These are phyloP conservation scores for Drosophila arawakana DNA, from an alignment of 1,140 invertebrate species.

Conservation along the genomic window DNA sequence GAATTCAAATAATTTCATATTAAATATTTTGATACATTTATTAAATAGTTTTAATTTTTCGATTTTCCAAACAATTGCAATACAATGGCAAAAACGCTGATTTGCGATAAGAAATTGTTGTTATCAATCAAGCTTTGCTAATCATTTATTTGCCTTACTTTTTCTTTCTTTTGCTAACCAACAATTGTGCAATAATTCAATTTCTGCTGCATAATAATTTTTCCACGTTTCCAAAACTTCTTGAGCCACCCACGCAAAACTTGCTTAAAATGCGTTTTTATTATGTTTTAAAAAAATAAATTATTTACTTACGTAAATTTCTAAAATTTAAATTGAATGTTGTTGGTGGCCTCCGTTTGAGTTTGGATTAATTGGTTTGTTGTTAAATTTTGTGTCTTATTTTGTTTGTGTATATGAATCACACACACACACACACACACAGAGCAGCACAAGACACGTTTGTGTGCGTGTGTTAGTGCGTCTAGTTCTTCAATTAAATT, in stretches of 20 bases:
- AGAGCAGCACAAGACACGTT: neutral
- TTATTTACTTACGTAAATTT: conserved; percentile 11
- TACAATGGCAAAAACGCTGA: conserved; percentile 2
- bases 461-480: conserved; percentile 1
- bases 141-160: neutral
- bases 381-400: conserved; percentile 1
- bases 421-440: conserved; percentile 6
- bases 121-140: neutral
- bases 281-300: neutral
- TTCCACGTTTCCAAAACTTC: neutral
- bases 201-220: neutral
- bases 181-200: neutral
- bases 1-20: too few species aligned
- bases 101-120: conserved; percentile 11
- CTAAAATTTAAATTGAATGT: conserved; percentile 12
- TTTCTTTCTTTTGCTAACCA: neutral
- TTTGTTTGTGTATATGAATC: conserved; percentile 13
- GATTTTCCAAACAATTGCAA: neutral
- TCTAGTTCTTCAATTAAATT: conserved; percentile 27
- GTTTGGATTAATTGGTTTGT: conserved; percentile 1
- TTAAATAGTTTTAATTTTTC: neutral
- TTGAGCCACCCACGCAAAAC: neutral
- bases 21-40: too few species aligned
- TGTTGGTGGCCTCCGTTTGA: neutral
- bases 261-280: neutral